Evolutionary conservation across 1,140 invertebrate genomes (phyloP), one percentile per base, ranked within the genome.

Genomic region (Heliconius hewitsoni): DNA sequence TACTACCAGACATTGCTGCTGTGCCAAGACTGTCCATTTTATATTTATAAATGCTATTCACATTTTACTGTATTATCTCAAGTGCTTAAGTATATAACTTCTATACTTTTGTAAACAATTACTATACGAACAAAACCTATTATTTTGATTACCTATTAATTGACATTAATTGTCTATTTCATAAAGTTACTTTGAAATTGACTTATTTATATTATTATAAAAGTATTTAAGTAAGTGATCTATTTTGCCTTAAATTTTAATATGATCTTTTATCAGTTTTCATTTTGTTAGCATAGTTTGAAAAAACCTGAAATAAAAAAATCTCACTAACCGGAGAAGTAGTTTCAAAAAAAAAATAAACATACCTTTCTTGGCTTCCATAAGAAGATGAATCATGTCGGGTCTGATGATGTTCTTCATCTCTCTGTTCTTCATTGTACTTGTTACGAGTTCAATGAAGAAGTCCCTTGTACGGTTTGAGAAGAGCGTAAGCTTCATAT

Each of bases 401-500:
- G 90, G 94, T 74, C 91, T 84, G 46, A 89, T 79, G 18, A 95
- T 88, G 23, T 90, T 91, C 3, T 91, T 83, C 16, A 85, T 83
- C 80, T 95, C 90, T 2, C 96, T 89, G 50, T 96, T 87, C 5
- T 85, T 88, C 83, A 96, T 95, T 50, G 95, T 95, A 66, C 93
- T 89, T 3, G 92, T 81, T 1, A 96, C 95, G 18, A 96, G 86
- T 23, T 92, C 83, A 66, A 88, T 91, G 80, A 96, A 96, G 83
- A 96, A 96, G 16, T 87, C 84, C 0, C 86, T 94, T 1, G 93
- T 90, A 30, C 88, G 81, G 2, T 89, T 87, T 74, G 95, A 87
- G 55, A 95, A 94, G 19, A 95, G 82, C 1, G 71, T 82, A 8
- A 91, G 23, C 34, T 87, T 86, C 0, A 93, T 75, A 77, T 75